Conservation (phyloP, 2,888 invertebrate species). For the Thecophora atra region DNA sequence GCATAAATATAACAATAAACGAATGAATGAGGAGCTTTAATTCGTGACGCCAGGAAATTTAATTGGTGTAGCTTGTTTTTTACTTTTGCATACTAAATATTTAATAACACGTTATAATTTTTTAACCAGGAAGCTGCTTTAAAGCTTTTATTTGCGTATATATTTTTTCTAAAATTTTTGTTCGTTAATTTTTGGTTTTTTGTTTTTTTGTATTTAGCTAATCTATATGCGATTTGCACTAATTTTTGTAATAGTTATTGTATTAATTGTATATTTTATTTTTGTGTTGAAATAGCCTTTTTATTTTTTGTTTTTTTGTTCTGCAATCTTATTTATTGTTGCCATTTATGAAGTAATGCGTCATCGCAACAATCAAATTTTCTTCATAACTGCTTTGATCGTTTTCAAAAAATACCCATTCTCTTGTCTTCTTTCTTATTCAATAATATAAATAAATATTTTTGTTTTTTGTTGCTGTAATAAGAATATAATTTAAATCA, state of each 20-base stretch:
- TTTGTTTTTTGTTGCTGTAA: neutral
- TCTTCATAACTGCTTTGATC: neutral
- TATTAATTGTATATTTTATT: no score
- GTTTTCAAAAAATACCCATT: neutral
- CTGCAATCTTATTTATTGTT: no score
- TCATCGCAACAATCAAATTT: no score
- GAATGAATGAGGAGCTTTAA: neutral
- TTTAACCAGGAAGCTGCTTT: neutral
- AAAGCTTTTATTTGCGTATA: conserved; percentile 20
- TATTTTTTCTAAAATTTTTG: conserved; percentile 1
- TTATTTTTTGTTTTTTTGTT: neutral
- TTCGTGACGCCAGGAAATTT: conserved; percentile 6
- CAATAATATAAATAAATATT: neutral
- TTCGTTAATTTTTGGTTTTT: neutral
- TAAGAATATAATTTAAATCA: conserved; percentile 24
- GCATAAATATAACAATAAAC: no score
- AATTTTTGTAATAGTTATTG: conserved; percentile 25
- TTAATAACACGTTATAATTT: conserved; percentile 8
- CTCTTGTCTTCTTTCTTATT: neutral
- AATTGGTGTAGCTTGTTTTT: conserved; percentile 16
- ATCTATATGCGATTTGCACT: conserved; percentile 16
- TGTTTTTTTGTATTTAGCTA: conserved; percentile 6
- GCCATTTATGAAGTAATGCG: no score
- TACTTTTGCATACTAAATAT: conserved; percentile 12
- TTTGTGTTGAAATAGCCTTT: no score